Percentiles rank a stretch among this genome's conserved stretches.
Conservation (phyloP, 2,113 vertebrate genomes). For the Seriola aureovittata region DNA sequence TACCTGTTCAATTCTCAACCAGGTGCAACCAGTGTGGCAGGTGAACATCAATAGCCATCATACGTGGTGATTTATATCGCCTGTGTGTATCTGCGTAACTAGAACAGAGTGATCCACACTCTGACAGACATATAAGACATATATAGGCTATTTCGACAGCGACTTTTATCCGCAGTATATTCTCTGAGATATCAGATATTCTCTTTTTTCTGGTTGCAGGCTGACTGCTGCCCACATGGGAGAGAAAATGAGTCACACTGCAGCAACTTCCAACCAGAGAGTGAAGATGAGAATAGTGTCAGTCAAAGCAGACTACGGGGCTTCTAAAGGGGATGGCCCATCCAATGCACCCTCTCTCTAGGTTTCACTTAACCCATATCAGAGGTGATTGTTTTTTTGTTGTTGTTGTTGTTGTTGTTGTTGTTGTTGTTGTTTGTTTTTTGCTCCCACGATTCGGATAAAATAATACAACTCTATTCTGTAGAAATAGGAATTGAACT, state of each 20-base stretch:
- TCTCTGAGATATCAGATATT: neutral
- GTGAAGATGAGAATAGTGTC: constrained; percentile 35
- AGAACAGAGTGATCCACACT: neutral
- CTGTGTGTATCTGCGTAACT: neutral
- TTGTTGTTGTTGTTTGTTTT: neutral
- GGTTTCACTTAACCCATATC: neutral
- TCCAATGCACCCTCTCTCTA: neutral
- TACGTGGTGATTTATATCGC: neutral
- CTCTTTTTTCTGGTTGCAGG: constrained; percentile 34
- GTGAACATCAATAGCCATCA: neutral
- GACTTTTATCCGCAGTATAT: constrained; percentile 5
- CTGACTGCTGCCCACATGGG: constrained; percentile 78
- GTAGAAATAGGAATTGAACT: constrained; percentile 33
- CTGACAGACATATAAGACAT: neutral
- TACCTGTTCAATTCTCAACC: neutral
- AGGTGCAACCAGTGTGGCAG: constrained; percentile 2
- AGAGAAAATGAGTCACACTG: constrained; percentile 86
- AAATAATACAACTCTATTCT: neutral
- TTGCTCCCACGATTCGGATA: neutral
- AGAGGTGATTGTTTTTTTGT: neutral
- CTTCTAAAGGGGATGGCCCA: neutral
- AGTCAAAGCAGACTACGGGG: constrained; percentile 28
- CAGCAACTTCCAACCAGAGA: constrained; percentile 81
- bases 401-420: too few relatives aligned
- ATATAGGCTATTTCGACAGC: neutral